A percentile compares a stretch with the other conserved stretches of the same genome.
Evolutionary conservation across 2,797 vertebrate species (phyloP).

Genomic region (Acridotheres tristis): DNA sequence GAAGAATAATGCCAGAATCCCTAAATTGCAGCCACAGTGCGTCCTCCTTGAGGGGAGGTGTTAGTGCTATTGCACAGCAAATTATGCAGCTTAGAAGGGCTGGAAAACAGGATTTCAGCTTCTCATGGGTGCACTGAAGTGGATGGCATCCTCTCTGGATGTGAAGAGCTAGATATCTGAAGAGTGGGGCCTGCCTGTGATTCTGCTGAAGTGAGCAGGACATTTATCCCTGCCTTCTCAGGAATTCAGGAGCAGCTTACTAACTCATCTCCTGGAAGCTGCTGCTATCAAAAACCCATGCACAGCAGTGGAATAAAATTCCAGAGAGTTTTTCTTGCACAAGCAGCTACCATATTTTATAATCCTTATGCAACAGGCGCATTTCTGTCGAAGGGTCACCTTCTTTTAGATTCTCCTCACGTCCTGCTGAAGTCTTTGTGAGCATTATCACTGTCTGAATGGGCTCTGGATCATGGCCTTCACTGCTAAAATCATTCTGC

Average conservation of each 20-base stretch:
- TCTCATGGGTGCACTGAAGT: not conserved
- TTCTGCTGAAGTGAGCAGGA: not conserved
- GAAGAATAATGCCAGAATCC: not conserved
- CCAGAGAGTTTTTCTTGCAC: not conserved
- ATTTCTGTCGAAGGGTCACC: not conserved
- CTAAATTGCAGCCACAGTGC: not conserved
- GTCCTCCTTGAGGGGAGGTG: not conserved
- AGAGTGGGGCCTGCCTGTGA: not conserved
- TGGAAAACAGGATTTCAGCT: not conserved
- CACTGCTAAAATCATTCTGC: not conserved
- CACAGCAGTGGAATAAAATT: not conserved
- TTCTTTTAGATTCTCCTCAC: not conserved
- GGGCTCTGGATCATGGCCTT: not conserved
- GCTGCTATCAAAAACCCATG: not conserved
- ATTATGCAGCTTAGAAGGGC: not conserved
- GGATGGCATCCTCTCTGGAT: not conserved
- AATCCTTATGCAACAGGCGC: not conserved
- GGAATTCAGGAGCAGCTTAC: not conserved
- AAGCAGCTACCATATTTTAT: not conserved
- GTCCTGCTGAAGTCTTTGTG: not conserved
- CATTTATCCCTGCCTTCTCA: not conserved
- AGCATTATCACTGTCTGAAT: not conserved
- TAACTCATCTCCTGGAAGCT: not conserved
- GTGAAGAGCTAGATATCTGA: not conserved
- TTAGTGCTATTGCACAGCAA: not conserved